Conservation (phyloP, 2,113 vertebrate species). For the Corythoichthys intestinalis region DNA sequence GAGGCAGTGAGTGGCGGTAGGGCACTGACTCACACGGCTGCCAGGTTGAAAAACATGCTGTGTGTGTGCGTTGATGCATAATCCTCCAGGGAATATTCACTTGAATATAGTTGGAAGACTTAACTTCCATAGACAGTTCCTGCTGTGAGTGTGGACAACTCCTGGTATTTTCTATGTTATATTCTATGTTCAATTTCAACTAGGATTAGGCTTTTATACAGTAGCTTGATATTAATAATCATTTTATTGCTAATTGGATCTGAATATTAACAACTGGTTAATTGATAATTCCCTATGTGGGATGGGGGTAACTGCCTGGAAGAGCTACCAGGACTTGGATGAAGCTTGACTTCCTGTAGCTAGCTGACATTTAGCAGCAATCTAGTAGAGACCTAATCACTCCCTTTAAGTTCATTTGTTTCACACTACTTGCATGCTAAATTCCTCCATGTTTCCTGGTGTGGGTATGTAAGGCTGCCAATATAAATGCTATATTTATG, state of each 20-base stretch:
- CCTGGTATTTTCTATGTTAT: not conserved
- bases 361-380: too few relatives aligned
- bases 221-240: not conserved
- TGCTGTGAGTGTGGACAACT: not conserved
- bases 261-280: not conserved
- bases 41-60: conserved; percentile 31
- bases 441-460: too few relatives aligned
- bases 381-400: too few relatives aligned
- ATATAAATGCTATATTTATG: too few relatives aligned
- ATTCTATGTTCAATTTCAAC: not conserved
- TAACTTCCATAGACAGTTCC: conserved; percentile 3
- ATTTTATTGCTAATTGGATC: not conserved
- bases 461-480: too few relatives aligned
- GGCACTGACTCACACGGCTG: conserved; percentile 44
- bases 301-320: too few relatives aligned
- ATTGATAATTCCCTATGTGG: not conserved
- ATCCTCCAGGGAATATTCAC: not conserved
- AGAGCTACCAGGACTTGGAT: too few relatives aligned
- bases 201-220: not conserved
- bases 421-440: too few relatives aligned
- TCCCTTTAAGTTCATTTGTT: too few relatives aligned
- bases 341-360: too few relatives aligned
- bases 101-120: not conserved
- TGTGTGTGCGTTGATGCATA: not conserved
- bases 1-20: conserved; percentile 44